These are phyloP conservation scores for Lasaia peninsularis DNA, from an alignment of 1,140 invertebrate genomes.

Conservation along the genomic window DNA sequence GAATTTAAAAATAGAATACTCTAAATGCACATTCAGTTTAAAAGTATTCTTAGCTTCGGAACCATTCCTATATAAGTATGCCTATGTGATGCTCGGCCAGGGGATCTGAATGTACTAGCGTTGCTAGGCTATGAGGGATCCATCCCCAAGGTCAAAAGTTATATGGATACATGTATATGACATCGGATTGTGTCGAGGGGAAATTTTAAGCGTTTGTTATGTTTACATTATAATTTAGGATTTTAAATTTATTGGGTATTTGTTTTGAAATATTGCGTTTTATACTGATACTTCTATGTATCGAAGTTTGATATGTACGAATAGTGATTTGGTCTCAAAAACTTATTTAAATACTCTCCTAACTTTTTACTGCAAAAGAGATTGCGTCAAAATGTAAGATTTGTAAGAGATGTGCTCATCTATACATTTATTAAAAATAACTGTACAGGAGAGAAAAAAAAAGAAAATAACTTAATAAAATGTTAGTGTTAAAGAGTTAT, in stretches of 20 bases:
- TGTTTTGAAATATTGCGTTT: neutral
- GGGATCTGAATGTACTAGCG: slow-evolving; percentile 57
- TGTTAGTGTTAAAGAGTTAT: no score
- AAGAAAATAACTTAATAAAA: no score
- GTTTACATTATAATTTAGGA: slow-evolving; percentile 14
- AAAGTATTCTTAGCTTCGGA: slow-evolving; percentile 45
- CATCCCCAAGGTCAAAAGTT: slow-evolving; percentile 65
- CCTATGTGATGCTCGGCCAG: slow-evolving; percentile 59
- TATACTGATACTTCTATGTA: neutral
- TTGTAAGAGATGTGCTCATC: no score
- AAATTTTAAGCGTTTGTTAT: slow-evolving; percentile 16
- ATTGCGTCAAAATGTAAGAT: no score
- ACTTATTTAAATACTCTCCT: no score
- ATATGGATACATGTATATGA: slow-evolving; percentile 49
- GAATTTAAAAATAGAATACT: slow-evolving; percentile 1
- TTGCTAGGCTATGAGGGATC: slow-evolving; percentile 68
- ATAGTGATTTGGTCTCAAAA: no score
- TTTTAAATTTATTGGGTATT: neutral
- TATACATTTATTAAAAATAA: no score
- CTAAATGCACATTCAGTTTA: slow-evolving; percentile 3
- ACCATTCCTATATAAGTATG: slow-evolving; percentile 44
- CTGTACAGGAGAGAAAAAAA: no score
- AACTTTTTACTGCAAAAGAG: no score
- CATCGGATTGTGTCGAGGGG: slow-evolving; percentile 31
- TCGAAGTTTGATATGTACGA: no score